These are phyloP conservation scores for Drosophila sp. DNA, from an alignment of 1,140 invertebrate species.

Conservation along the genomic window DNA sequence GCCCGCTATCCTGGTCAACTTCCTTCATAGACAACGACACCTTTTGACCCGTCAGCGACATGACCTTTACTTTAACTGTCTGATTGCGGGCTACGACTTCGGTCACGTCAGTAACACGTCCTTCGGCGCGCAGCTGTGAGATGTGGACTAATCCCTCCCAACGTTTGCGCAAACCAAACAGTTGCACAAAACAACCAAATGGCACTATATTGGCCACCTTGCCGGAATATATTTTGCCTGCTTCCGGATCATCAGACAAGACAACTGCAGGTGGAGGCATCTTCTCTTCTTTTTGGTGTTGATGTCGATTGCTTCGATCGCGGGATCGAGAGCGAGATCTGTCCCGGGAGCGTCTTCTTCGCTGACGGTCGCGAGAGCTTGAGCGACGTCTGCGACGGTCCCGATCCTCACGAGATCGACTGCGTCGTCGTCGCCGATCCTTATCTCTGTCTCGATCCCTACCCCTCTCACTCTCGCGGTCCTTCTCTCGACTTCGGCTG, in stretches of 20 bases:
- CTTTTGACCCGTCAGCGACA: slow-evolving; percentile 96
- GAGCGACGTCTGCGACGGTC: slow-evolving; percentile 71
- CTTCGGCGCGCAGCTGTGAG: slow-evolving; percentile 96
- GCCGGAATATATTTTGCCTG: slow-evolving; percentile 94
- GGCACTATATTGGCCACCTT: slow-evolving; percentile 97
- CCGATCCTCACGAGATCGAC: slow-evolving; percentile 52
- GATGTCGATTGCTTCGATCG: slow-evolving; percentile 59
- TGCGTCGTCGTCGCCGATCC: slow-evolving; percentile 40
- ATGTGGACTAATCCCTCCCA: slow-evolving; percentile 99
- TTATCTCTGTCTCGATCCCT: slow-evolving; percentile 16
- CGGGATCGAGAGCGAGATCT: slow-evolving; percentile 36
- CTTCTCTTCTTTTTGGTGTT: slow-evolving; percentile 39
- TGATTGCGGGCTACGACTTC: slow-evolving; percentile 97
- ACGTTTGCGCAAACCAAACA: slow-evolving; percentile 94
- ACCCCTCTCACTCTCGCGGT: slow-evolving; percentile 17
- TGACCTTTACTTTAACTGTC: slow-evolving; percentile 96
- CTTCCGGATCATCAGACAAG: slow-evolving; percentile 88
- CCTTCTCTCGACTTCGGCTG: slow-evolving; percentile 48
- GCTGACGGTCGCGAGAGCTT: slow-evolving; percentile 54
- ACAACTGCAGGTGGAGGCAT: slow-evolving; percentile 75
- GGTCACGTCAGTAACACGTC: slow-evolving; percentile 96
- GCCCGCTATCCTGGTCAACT: slow-evolving; percentile 97
- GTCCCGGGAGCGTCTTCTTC: slow-evolving; percentile 63
- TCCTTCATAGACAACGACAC: slow-evolving; percentile 99
- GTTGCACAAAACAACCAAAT: slow-evolving; percentile 99